Conservation (phyloP, 2,113 vertebrate genomes). For the Tenebrosternarchus preto region DNA sequence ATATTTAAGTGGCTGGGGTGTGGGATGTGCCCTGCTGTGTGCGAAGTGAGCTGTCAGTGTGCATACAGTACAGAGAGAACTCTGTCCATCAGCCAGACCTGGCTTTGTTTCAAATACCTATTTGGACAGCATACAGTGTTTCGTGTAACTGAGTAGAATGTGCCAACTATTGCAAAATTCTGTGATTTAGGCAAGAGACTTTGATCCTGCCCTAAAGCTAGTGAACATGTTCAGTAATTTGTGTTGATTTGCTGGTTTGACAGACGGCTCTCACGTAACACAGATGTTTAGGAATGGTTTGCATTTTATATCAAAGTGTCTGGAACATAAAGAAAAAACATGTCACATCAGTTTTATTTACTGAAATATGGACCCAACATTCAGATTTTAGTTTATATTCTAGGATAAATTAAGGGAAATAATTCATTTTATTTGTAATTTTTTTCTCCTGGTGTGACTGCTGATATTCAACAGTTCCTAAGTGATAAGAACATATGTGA, state of each 20-base stretch:
- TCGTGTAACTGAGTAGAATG: conserved; percentile 16
- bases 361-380: too few species aligned
- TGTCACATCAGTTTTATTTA: too few species aligned
- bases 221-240: background rate
- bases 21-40: conserved; percentile 36
- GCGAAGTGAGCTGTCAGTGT: conserved; percentile 23
- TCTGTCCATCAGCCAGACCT: conserved; percentile 17
- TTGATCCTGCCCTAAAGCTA: conserved; percentile 17
- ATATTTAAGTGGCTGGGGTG: conserved; percentile 60
- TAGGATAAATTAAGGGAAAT: too few species aligned
- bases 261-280: background rate
- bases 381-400: too few species aligned
- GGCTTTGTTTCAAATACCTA: conserved; percentile 8
- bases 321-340: too few species aligned
- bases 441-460: too few species aligned
- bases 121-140: conserved; percentile 22
- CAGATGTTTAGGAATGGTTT: background rate
- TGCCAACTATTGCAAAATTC: conserved; percentile 10
- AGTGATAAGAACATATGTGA: background rate
- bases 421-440: too few species aligned
- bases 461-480: background rate
- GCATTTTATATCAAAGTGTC: too few species aligned
- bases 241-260: background rate
- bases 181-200: background rate
- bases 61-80: conserved; percentile 22